These are phyloP conservation scores for Hypena proboscidalis DNA, from an alignment of 2,888 invertebrate species.

Conservation along the genomic window DNA sequence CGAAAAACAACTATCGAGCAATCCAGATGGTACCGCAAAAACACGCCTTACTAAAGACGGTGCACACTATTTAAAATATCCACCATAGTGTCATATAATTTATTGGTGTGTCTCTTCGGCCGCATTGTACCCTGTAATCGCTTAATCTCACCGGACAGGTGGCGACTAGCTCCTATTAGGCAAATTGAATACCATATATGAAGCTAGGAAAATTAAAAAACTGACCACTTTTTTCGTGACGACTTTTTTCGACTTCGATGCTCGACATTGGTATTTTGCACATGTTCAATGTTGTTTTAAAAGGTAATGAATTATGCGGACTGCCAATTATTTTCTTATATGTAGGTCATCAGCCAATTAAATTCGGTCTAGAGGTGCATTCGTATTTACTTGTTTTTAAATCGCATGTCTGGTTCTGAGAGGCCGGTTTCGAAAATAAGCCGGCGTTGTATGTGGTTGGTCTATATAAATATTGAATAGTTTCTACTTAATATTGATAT, in stretches of 20 bases:
- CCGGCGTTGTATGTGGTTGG: too few species aligned
- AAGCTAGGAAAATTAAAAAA: constrained; percentile 37
- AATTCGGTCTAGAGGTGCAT: constrained; percentile 11
- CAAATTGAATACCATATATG: constrained; percentile 49
- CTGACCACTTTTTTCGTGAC: constrained; percentile 25
- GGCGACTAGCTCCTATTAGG: constrained; percentile 53
- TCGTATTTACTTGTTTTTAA: constrained; percentile 12
- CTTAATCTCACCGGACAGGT: constrained; percentile 62
- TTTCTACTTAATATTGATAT: too few species aligned
- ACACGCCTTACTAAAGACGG: constrained; percentile 58
- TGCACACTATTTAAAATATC: constrained; percentile 48
- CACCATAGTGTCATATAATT: constrained; percentile 59
- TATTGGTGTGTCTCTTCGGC: constrained; percentile 45
- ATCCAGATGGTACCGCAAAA: constrained; percentile 46
- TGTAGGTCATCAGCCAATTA: constrained; percentile 39
- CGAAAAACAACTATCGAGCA: constrained; percentile 41
- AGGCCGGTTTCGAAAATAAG: not conserved
- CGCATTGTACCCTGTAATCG: constrained; percentile 53
- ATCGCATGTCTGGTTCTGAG: constrained; percentile 5
- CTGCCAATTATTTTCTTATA: constrained; percentile 40
- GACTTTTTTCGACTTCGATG: constrained; percentile 26
- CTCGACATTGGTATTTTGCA: constrained; percentile 50
- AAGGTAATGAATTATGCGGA: constrained; percentile 44
- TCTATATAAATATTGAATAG: too few species aligned
- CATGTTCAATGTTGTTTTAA: constrained; percentile 47